Percentiles rank a stretch among this genome's conserved stretches.
These are phyloP conservation scores for Tenthredo scrophulariae DNA, from an alignment of 2,888 invertebrate genomes.

Conservation along the genomic window DNA sequence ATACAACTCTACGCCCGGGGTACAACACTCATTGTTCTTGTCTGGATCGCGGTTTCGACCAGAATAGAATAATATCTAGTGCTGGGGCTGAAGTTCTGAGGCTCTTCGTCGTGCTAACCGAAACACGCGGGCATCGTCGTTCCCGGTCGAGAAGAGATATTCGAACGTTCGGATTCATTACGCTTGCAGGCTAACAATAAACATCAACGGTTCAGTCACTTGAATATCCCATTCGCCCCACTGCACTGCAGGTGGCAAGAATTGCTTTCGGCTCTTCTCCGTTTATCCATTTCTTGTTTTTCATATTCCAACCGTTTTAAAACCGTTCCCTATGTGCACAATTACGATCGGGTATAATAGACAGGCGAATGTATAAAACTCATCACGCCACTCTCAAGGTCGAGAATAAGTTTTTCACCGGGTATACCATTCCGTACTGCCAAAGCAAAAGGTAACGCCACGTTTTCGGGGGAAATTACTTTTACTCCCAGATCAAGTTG, in stretches of 20 bases:
- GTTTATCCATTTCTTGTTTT: background rate
- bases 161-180: constrained; percentile 28
- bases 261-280: background rate
- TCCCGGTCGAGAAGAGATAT: constrained; percentile 9
- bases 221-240: constrained; percentile 11
- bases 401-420: background rate
- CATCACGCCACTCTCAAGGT: background rate
- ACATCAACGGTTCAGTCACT: constrained; percentile 1
- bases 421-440: background rate
- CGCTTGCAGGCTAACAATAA: background rate
- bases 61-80: constrained; percentile 73
- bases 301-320: too few relatives aligned
- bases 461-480: background rate
- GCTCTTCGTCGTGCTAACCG: background rate
- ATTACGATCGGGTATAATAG: too few relatives aligned
- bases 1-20: constrained; percentile 58
- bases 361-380: background rate
- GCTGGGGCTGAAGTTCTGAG: background rate
- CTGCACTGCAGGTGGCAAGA: background rate
- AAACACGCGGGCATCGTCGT: background rate
- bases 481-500: background rate
- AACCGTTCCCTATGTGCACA: too few relatives aligned
- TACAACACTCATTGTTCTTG: constrained; percentile 76
- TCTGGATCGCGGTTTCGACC: constrained; percentile 66
- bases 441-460: background rate